Evolutionary conservation across 2,888 invertebrate species (phyloP).

Genomic region (Eupelmus urozonus): DNA sequence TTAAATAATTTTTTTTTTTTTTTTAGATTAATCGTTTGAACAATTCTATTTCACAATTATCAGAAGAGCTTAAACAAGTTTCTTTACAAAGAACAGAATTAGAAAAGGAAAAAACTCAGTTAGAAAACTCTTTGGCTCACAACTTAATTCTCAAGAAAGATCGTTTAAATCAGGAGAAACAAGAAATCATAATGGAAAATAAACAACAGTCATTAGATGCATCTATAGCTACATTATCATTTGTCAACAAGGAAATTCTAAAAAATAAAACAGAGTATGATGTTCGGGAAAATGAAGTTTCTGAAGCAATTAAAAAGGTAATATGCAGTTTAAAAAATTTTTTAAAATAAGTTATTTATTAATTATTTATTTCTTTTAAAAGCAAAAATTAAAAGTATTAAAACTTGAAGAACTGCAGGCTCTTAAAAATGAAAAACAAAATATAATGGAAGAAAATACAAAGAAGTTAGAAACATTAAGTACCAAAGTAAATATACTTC

Average conservation of each 20-base stretch:
- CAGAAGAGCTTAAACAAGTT: conserved; percentile 96
- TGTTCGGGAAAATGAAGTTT: conserved; percentile 88
- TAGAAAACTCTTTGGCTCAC: conserved; percentile 96
- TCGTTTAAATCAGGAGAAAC: conserved; percentile 91
- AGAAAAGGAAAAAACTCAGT: conserved; percentile 97
- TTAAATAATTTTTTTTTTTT: conserved; percentile 13
- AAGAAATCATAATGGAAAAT: conserved; percentile 96
- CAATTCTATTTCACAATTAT: conserved; percentile 93
- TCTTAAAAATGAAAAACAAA: conserved; percentile 59
- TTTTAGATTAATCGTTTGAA: conserved; percentile 94
- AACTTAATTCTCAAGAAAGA: conserved; percentile 95
- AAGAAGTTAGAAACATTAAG: conserved; percentile 97
- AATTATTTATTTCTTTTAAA: conserved; percentile 18
- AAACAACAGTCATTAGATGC: conserved; percentile 89
- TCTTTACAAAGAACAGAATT: conserved; percentile 95
- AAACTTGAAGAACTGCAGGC: neutral
- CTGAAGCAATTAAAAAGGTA: conserved; percentile 82
- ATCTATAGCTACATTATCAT: conserved; percentile 87
- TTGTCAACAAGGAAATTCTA: conserved; percentile 88
- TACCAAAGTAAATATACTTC: conserved; percentile 93
- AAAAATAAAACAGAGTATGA: conserved; percentile 89
- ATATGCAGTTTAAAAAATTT: conserved; percentile 50
- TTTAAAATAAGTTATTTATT: too few relatives aligned
- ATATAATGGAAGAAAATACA: conserved; percentile 95
- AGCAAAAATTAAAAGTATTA: neutral